A percentile compares a stretch with the other conserved stretches of the same genome.
Conservation (phyloP, 2,888 invertebrate genomes). For the Platycheirus rosarum region DNA sequence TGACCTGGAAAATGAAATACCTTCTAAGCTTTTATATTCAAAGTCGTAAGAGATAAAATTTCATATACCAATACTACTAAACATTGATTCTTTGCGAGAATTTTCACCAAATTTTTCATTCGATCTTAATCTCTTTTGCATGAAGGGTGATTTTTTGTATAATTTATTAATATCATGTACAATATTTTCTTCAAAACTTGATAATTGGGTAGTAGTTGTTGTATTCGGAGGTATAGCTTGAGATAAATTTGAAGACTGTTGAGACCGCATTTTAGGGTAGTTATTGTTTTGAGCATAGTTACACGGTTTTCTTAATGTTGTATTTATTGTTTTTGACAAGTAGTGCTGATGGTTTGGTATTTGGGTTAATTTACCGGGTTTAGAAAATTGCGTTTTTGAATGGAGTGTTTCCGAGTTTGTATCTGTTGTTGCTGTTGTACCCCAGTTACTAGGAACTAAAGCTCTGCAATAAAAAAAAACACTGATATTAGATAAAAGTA, state of each 20-base stretch:
- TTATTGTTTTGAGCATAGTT: slow-evolving; percentile 69
- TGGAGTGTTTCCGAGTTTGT: slow-evolving; percentile 75
- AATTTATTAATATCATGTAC: slow-evolving; percentile 79
- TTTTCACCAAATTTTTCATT: slow-evolving; percentile 77
- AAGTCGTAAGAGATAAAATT: not conserved
- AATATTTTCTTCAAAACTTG: slow-evolving; percentile 76
- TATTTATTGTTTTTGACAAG: slow-evolving; percentile 75
- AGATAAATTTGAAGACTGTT: slow-evolving; percentile 78
- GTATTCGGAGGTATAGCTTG: slow-evolving; percentile 70
- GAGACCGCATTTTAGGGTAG: slow-evolving; percentile 69
- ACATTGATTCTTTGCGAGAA: slow-evolving; percentile 81
- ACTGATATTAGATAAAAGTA: too few relatives aligned
- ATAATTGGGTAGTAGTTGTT: slow-evolving; percentile 41
- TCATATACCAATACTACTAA: slow-evolving; percentile 81
- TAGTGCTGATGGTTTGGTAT: slow-evolving; percentile 81
- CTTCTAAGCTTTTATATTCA: too few relatives aligned
- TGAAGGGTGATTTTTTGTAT: slow-evolving; percentile 82
- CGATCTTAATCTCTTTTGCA: slow-evolving; percentile 80
- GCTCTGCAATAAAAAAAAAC: slow-evolving; percentile 62
- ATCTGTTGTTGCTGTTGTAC: slow-evolving; percentile 75
- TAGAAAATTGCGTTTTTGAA: slow-evolving; percentile 63
- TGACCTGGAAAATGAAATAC: slow-evolving; percentile 77
- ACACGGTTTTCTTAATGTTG: slow-evolving; percentile 69
- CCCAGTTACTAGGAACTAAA: slow-evolving; percentile 70
- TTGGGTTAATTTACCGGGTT: slow-evolving; percentile 78